Percentiles rank a stretch among this genome's conserved stretches.
Conservation (phyloP, 2,797 vertebrate species). For the Artibeus lituratus region DNA sequence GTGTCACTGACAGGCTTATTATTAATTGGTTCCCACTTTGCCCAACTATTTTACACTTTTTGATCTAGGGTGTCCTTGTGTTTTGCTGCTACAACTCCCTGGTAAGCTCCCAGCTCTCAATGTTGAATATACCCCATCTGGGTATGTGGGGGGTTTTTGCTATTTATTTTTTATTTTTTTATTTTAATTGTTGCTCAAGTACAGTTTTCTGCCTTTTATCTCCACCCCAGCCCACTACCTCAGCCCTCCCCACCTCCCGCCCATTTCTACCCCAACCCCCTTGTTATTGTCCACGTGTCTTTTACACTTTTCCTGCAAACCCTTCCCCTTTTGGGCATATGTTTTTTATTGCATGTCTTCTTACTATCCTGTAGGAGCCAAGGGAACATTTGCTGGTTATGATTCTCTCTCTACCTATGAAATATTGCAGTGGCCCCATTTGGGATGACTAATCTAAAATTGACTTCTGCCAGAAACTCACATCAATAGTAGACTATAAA, state of each 20-base stretch:
- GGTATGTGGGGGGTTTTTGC: not conserved
- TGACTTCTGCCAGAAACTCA: not conserved
- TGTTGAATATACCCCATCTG: not conserved
- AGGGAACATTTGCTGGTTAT: not conserved
- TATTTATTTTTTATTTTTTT: not conserved
- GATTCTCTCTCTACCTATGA: not conserved
- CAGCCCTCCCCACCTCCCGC: no score
- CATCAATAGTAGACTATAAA: not conserved
- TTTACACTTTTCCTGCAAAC: no score
- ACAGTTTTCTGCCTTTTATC: no score
- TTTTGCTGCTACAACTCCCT: not conserved
- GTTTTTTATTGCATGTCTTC: not conserved
- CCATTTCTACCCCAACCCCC: no score
- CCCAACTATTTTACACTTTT: not conserved
- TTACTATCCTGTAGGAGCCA: not conserved
- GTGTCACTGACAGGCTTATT: not conserved
- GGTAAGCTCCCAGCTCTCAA: not conserved
- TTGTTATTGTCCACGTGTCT: no score
- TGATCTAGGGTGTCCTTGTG: not conserved
- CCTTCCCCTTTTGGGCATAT: not conserved
- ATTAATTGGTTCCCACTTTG: not conserved
- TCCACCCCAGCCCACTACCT: no score
- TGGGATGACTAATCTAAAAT: not conserved
- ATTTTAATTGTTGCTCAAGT: no score
- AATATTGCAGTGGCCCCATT: not conserved